Conservation (phyloP, 2,797 vertebrate genomes). For the Leuciscus waleckii region DNA sequence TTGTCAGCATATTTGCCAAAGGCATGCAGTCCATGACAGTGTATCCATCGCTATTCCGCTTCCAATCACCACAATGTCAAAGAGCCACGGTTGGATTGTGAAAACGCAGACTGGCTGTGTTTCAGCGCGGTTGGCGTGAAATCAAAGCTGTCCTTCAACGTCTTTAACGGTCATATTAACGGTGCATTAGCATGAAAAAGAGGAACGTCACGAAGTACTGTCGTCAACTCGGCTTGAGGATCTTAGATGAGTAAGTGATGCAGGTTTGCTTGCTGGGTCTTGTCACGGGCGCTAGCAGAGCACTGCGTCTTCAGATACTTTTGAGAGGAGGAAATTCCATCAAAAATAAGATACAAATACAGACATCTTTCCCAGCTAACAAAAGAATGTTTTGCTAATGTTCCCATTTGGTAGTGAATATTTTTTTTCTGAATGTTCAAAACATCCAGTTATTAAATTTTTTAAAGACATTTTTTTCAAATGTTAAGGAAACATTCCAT, state of each 20-base stretch:
- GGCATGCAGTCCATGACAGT: not conserved
- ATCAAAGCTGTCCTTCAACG: not conserved
- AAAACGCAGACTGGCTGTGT: not conserved
- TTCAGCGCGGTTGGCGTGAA: not conserved
- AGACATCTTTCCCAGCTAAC: not conserved
- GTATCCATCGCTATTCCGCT: slow-evolving; percentile 14
- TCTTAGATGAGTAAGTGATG: not conserved
- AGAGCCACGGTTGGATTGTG: not conserved
- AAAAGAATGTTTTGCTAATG: not conserved
- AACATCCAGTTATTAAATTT: not conserved
- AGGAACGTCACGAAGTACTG: not conserved
- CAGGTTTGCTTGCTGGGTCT: slow-evolving; percentile 23
- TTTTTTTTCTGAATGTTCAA: not conserved
- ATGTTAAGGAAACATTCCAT: not conserved
- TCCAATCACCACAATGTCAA: slow-evolving; percentile 9
- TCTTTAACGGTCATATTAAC: not conserved
- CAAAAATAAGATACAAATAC: not conserved
- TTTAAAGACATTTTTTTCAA: too few species aligned
- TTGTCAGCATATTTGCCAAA: slow-evolving; percentile 23
- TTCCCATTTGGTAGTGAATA: not conserved
- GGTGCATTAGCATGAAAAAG: not conserved
- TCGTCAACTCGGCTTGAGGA: not conserved
- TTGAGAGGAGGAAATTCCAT: not conserved
- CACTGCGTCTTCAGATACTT: not conserved
- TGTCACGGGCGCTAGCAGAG: not conserved